Conservation (phyloP, 1,140 invertebrate genomes). For the Rhyacophila brunnea region DNA sequence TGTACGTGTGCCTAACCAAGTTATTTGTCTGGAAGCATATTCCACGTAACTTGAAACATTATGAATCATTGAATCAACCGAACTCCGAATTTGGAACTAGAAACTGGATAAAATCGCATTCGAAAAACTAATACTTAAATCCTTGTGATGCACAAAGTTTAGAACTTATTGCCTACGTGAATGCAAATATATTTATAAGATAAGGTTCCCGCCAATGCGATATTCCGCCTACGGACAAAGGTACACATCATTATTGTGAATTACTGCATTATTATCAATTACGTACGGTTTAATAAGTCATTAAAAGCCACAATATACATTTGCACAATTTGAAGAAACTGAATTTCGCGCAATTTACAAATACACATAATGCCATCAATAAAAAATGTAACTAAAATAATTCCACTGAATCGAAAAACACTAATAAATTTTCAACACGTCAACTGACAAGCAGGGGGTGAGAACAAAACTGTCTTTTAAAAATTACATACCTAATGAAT, state of each 20-base stretch:
- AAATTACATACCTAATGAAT: conserved; percentile 6
- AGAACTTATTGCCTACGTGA: no score
- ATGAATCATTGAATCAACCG: no score
- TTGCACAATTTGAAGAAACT: neutral
- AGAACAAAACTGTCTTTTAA: neutral
- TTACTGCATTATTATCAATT: no score
- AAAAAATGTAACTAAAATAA: neutral
- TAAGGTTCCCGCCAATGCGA: neutral
- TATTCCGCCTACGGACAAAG: neutral
- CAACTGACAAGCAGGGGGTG: neutral
- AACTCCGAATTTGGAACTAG: no score
- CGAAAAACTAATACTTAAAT: no score
- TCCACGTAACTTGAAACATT: no score
- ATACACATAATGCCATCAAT: neutral
- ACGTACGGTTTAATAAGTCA: no score
- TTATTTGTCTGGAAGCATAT: no score
- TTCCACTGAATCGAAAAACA: neutral
- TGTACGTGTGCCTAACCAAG: no score
- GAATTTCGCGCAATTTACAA: neutral
- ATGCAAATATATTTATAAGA: neutral
- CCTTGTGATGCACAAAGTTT: no score
- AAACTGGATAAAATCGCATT: no score
- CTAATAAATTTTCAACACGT: neutral
- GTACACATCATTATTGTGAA: neutral
- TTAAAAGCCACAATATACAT: no score